Conservation (phyloP, 2,888 invertebrate genomes). For the Drosophila cognata region DNA sequence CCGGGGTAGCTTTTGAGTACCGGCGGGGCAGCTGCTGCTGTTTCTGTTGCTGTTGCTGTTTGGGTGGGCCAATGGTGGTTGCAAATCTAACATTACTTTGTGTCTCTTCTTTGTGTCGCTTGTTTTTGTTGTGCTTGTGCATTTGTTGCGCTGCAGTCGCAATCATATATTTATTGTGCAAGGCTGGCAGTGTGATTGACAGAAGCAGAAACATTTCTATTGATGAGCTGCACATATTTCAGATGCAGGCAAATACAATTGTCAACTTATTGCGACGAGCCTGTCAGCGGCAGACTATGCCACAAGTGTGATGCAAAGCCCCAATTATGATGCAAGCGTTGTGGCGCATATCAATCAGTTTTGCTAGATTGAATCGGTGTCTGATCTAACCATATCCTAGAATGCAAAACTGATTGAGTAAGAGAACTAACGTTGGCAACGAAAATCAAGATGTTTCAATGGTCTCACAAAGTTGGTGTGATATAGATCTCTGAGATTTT, state of each 20-base stretch:
- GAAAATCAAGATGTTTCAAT: not conserved
- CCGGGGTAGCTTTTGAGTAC: constrained; percentile 16
- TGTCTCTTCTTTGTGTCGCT: constrained; percentile 14
- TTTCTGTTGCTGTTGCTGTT: constrained; percentile 1
- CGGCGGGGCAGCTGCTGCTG: constrained; percentile 28
- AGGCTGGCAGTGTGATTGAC: constrained; percentile 52
- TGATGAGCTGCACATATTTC: constrained; percentile 26
- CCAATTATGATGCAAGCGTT: constrained; percentile 30
- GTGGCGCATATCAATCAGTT: constrained; percentile 15
- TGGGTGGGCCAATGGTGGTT: constrained; percentile 29
- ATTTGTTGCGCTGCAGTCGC: constrained; percentile 51
- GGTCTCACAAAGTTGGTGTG: not conserved
- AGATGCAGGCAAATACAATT: constrained; percentile 6
- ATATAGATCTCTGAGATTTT: not conserved
- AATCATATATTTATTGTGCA: constrained; percentile 78
- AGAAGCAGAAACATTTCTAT: constrained; percentile 14
- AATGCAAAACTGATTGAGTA: not conserved
- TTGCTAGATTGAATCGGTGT: not conserved
- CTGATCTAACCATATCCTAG: not conserved
- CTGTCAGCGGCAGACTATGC: constrained; percentile 35
- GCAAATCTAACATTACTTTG: constrained; percentile 48
- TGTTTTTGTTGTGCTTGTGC: constrained; percentile 18
- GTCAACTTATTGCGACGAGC: constrained; percentile 17
- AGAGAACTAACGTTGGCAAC: not conserved
- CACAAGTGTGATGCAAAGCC: constrained; percentile 47